phyloP scores from a whole-genome alignment of 1,140 invertebrate species.

The Drosophila rufa region DNA sequence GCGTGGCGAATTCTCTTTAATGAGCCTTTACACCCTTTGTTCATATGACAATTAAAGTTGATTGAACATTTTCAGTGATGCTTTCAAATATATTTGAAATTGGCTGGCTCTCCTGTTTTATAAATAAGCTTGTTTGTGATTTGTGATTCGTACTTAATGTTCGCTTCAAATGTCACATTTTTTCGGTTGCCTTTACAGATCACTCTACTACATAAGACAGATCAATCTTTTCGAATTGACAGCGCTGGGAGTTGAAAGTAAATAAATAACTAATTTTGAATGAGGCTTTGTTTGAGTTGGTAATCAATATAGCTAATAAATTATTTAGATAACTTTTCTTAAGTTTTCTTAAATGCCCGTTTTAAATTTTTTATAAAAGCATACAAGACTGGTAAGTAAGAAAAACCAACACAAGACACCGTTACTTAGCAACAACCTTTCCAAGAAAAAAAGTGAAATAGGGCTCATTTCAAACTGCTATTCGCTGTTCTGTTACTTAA shows the following conservation, averaged over 20 bases:
- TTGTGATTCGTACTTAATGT: neutral
- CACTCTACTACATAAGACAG: no score
- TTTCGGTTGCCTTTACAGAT: no score
- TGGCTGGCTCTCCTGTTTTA: slow-evolving; percentile 12
- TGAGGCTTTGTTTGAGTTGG: no score
- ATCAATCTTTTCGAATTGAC: no score
- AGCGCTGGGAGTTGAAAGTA: no score
- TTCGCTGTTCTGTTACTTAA: slow-evolving; percentile 7
- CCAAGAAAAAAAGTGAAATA: neutral
- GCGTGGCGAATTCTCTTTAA: slow-evolving; percentile 64
- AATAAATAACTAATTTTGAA: no score
- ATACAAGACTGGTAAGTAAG: neutral
- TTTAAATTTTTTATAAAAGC: neutral
- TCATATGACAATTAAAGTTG: slow-evolving; percentile 14
- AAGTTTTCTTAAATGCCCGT: neutral
- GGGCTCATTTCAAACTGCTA: neutral
- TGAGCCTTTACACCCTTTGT: slow-evolving; percentile 54
- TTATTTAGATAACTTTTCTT: no score
- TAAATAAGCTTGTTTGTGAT: slow-evolving; percentile 31
- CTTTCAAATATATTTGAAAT: slow-evolving; percentile 21
- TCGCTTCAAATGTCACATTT: neutral
- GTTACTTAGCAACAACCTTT: neutral
- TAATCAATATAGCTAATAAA: no score
- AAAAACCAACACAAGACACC: neutral
- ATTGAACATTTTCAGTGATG: slow-evolving; percentile 52